Evolutionary conservation across 92 coral and sea anemone species (phyloP).

Genomic region (Zoanthus gigantus): DNA sequence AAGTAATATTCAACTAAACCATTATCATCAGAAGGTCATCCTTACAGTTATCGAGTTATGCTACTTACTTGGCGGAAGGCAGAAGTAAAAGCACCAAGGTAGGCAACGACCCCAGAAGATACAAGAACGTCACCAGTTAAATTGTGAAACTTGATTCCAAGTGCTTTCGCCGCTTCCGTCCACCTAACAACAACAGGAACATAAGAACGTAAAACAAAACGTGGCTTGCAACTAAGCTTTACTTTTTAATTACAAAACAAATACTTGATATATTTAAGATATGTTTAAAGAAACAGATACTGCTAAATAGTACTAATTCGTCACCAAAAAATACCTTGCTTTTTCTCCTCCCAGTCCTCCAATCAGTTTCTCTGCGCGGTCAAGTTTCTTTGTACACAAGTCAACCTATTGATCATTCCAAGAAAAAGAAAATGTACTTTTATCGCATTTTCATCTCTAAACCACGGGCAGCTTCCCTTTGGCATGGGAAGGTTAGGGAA

Average conservation of each 20-base stretch:
- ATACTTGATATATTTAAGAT: not conserved
- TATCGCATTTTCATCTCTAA: not conserved
- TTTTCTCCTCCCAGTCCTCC: conserved; percentile 98
- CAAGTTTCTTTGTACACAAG: conserved; percentile 95
- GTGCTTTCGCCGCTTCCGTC: conserved; percentile 95
- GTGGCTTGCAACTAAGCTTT: too few species aligned
- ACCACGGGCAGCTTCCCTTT: not conserved
- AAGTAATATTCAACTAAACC: too few species aligned
- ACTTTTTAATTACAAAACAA: not conserved
- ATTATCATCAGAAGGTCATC: not conserved
- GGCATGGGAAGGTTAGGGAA: too few species aligned
- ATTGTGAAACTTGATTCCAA: conserved; percentile 86
- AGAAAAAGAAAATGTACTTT: not conserved
- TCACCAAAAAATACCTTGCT: conserved; percentile 72
- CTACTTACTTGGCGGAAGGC: conserved; percentile 89
- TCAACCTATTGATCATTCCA: conserved; percentile 78
- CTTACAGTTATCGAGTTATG: not conserved
- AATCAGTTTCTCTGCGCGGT: conserved; percentile 96
- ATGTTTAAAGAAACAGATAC: not conserved
- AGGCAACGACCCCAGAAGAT: conserved; percentile 97
- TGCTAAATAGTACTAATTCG: not conserved
- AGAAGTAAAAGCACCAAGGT: conserved; percentile 95
- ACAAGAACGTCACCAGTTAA: conserved; percentile 94
- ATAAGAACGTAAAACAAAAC: too few species aligned
- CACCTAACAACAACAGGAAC: conserved; percentile 64